phyloP scores from a whole-genome alignment of 2,888 invertebrate genomes.

The Melipona beecheii region DNA sequence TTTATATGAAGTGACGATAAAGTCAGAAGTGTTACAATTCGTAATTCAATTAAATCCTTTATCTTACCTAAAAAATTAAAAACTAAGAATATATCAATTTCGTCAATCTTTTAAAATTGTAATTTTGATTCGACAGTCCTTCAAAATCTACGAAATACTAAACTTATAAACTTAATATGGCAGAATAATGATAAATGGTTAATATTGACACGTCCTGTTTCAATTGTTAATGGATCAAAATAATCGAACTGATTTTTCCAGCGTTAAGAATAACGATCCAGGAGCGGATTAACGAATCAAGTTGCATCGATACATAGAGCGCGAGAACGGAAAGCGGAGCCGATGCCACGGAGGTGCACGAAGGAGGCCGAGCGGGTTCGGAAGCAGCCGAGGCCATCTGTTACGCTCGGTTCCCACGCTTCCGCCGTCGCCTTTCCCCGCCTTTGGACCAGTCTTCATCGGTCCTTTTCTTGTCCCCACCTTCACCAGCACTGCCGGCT shows the following conservation, averaged over 20 bases:
- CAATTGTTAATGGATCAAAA: background rate
- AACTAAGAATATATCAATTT: background rate
- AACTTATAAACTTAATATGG: too few species aligned
- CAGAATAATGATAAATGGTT: too few species aligned
- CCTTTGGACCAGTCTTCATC: slow-evolving; percentile 63
- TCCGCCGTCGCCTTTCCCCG: slow-evolving; percentile 77
- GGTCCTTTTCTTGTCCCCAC: slow-evolving; percentile 57
- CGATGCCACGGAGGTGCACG: slow-evolving; percentile 65
- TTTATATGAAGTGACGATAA: background rate
- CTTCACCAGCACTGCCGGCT: slow-evolving; percentile 24
- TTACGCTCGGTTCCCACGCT: slow-evolving; percentile 83
- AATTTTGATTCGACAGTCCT: too few species aligned
- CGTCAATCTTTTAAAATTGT: background rate
- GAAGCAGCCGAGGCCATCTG: slow-evolving; percentile 79
- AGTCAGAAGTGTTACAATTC: background rate
- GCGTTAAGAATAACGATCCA: too few species aligned
- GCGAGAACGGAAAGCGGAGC: slow-evolving; percentile 57
- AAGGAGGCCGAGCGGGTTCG: slow-evolving; percentile 75
- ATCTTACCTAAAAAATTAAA: background rate
- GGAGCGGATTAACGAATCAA: slow-evolving; percentile 18
- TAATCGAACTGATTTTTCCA: background rate
- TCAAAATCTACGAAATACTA: too few species aligned
- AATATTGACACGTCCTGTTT: too few species aligned
- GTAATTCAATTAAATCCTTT: background rate
- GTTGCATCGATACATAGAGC: slow-evolving; percentile 35